phyloP scores from a whole-genome alignment of 2,797 vertebrate genomes.

The Mormyrus proboscirostris region DNA sequence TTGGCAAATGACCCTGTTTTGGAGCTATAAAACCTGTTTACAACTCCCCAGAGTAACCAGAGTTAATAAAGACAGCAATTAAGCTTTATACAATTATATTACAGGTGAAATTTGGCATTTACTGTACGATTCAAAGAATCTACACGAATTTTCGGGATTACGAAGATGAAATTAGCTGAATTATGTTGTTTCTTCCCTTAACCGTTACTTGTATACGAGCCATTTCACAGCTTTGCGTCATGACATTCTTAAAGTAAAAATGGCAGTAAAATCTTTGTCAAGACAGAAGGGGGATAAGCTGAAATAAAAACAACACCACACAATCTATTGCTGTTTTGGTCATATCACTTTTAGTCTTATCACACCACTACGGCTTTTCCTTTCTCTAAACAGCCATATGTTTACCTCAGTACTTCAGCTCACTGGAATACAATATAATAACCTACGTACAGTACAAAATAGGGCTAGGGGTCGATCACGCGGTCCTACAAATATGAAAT shows the following conservation, averaged over 20 bases:
- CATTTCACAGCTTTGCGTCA: slow-evolving; percentile 14
- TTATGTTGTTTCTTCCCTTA: slow-evolving; percentile 6
- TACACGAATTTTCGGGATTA: slow-evolving; percentile 22
- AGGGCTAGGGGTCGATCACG: not conserved
- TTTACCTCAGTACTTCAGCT: not conserved
- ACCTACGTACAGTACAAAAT: not conserved
- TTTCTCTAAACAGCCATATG: not conserved
- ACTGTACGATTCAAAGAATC: slow-evolving; percentile 48
- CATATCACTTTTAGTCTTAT: not conserved
- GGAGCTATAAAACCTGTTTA: slow-evolving; percentile 56
- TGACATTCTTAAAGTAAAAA: not conserved
- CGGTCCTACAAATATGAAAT: not conserved
- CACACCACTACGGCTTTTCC: not conserved
- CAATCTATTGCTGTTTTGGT: not conserved
- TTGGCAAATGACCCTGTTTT: slow-evolving; percentile 56
- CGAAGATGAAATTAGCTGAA: slow-evolving; percentile 24
- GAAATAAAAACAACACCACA: not conserved
- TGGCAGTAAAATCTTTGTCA: not conserved
- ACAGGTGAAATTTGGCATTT: slow-evolving; percentile 55
- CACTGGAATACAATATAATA: not conserved
- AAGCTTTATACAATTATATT: slow-evolving; percentile 53
- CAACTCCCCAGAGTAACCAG: slow-evolving; percentile 53
- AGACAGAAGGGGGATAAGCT: not conserved
- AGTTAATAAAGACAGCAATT: slow-evolving; percentile 57
- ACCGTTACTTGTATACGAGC: slow-evolving; percentile 3